These are phyloP conservation scores for Eretmochelys imbricata DNA, from an alignment of 2,113 vertebrate species.

Conservation along the genomic window DNA sequence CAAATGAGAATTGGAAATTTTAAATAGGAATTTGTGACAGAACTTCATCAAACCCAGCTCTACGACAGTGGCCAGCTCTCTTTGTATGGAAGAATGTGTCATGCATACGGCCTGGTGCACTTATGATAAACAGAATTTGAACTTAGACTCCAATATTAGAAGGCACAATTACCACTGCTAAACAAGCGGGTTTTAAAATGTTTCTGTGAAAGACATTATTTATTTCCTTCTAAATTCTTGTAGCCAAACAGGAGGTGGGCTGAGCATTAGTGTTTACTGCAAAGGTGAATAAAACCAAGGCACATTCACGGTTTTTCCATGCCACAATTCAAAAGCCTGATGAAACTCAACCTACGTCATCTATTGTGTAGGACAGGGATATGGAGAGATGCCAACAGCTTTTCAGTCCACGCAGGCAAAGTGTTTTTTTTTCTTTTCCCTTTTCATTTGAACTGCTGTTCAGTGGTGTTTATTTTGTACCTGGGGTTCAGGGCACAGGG, in stretches of 20 bases:
- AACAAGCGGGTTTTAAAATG: background rate
- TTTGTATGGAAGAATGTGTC: slow-evolving; percentile 6
- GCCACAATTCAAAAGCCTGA: slow-evolving; percentile 13
- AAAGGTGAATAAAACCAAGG: background rate
- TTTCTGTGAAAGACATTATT: background rate
- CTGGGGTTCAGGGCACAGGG: slow-evolving; percentile 9
- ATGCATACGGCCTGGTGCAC: background rate
- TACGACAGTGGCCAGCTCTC: background rate
- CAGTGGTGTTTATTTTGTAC: background rate
- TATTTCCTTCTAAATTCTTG: slow-evolving; percentile 31
- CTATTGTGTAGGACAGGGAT: background rate
- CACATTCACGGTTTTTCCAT: slow-evolving; percentile 28
- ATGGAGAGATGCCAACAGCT: background rate
- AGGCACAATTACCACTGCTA: background rate
- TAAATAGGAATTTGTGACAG: slow-evolving; percentile 44
- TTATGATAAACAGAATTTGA: slow-evolving; percentile 20
- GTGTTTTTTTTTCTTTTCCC: background rate
- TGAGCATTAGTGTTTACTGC: background rate
- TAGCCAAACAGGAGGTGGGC: background rate
- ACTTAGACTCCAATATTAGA: slow-evolving; percentile 1
- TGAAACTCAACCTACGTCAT: background rate
- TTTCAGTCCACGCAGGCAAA: background rate
- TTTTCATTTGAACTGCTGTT: background rate
- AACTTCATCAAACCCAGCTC: slow-evolving; percentile 40
- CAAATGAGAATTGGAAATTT: slow-evolving; percentile 55